Conservation (phyloP, 2,888 invertebrate genomes). For the Phalera bucephala region DNA sequence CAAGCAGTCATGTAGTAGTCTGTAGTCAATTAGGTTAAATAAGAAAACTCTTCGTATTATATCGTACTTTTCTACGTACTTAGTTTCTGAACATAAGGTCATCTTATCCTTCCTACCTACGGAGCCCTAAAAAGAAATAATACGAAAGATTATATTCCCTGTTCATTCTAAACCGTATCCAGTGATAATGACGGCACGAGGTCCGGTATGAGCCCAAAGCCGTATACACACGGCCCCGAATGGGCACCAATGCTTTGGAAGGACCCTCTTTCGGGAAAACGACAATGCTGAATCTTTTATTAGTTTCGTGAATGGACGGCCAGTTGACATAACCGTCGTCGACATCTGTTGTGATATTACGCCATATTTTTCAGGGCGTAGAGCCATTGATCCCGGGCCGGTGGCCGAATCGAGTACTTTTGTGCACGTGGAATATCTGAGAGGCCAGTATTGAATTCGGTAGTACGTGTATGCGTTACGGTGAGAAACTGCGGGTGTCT, state of each 20-base stretch:
- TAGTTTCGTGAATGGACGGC: conserved; percentile 78
- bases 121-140: conserved; percentile 33
- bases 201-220: conserved; percentile 57
- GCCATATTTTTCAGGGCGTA: conserved; percentile 59
- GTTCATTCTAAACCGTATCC: conserved; percentile 60
- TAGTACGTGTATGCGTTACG: conserved; percentile 30
- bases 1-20: too few relatives aligned
- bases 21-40: too few relatives aligned
- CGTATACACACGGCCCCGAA: conserved; percentile 44
- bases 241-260: conserved; percentile 59
- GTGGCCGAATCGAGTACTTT: conserved; percentile 57
- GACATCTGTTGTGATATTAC: conserved; percentile 81
- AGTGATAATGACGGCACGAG: conserved; percentile 58
- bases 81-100: not conserved
- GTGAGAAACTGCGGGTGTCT: conserved; percentile 32
- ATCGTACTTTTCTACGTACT: too few relatives aligned
- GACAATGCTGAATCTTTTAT: conserved; percentile 81
- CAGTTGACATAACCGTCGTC: conserved; percentile 78
- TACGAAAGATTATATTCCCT: conserved; percentile 42
- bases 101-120: not conserved
- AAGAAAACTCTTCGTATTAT: too few relatives aligned
- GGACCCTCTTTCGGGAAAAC: conserved; percentile 69
- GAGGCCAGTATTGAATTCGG: conserved; percentile 56
- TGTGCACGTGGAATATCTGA: conserved; percentile 65
- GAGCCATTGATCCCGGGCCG: conserved; percentile 58